Percentiles rank a stretch among this genome's conserved stretches.
Conservation (phyloP, 2,797 vertebrate species). For the Avahi laniger region DNA sequence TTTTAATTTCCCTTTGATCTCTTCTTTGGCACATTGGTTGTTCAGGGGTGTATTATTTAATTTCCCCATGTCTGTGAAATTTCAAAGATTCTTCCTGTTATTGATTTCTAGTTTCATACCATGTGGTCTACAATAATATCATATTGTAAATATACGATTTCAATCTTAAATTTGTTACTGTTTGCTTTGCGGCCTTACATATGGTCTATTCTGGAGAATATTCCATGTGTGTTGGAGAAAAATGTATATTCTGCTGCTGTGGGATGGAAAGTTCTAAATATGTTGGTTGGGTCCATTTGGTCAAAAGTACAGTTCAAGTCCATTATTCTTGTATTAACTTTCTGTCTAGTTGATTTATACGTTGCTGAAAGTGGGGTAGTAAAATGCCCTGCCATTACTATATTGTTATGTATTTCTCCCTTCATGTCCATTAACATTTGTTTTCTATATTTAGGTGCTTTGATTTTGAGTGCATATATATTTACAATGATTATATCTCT, state of each 20-base stretch:
- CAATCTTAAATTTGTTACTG: neutral
- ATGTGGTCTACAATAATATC: neutral
- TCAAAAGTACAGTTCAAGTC: neutral
- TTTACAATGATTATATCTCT: neutral
- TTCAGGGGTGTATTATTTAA: neutral
- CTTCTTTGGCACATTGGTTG: neutral
- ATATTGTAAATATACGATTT: neutral
- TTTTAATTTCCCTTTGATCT: neutral
- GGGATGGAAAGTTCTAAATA: neutral
- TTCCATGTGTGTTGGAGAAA: neutral
- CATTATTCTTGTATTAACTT: neutral
- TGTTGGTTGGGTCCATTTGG: neutral
- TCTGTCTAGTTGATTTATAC: neutral
- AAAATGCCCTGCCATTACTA: too few species aligned
- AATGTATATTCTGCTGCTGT: neutral
- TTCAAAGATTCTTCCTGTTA: neutral
- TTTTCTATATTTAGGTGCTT: neutral
- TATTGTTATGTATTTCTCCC: neutral
- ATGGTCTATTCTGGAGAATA: neutral
- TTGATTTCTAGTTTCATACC: neutral
- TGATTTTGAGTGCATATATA: neutral
- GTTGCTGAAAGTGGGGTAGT: neutral
- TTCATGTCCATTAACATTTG: neutral
- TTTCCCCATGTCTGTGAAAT: neutral
- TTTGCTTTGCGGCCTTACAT: neutral